Conservation (phyloP, 2,888 invertebrate genomes). For the Cremastobaeus sp. region DNA sequence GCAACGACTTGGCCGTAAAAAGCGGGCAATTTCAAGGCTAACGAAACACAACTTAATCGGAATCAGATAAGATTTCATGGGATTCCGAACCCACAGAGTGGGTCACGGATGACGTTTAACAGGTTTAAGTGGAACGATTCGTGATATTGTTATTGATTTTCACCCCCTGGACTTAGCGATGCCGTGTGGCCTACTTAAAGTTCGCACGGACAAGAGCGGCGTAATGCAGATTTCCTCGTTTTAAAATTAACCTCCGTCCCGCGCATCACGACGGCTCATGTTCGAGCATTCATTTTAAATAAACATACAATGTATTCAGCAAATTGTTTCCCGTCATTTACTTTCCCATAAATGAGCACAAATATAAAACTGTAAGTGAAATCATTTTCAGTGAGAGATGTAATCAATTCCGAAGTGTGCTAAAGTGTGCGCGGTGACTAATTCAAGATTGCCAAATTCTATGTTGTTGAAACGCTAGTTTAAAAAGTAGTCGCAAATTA, state of each 20-base stretch:
- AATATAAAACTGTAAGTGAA: no score
- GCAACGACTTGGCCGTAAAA: slow-evolving; percentile 7
- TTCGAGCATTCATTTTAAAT: slow-evolving; percentile 19
- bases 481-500: not conserved
- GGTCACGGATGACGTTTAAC: slow-evolving; percentile 55
- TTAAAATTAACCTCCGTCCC: slow-evolving; percentile 35
- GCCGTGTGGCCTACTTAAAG: slow-evolving; percentile 68
- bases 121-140: slow-evolving; percentile 58
- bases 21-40: slow-evolving; percentile 21
- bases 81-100: slow-evolving; percentile 35
- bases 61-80: slow-evolving; percentile 45
- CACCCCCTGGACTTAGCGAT: slow-evolving; percentile 63
- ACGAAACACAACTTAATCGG: slow-evolving; percentile 18
- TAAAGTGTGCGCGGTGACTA: not conserved
- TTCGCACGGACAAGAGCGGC: slow-evolving; percentile 54
- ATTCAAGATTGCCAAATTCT: not conserved
- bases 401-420: not conserved
- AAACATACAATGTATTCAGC: slow-evolving; percentile 12
- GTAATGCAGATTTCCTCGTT: slow-evolving; percentile 51
- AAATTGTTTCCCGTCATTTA: not conserved
- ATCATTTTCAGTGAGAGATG: no score
- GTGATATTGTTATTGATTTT: slow-evolving; percentile 63
- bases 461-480: not conserved
- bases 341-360: slow-evolving; percentile 8
- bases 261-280: not conserved